Conservation (phyloP, 2,888 invertebrate species). For the Axea sp. region DNA sequence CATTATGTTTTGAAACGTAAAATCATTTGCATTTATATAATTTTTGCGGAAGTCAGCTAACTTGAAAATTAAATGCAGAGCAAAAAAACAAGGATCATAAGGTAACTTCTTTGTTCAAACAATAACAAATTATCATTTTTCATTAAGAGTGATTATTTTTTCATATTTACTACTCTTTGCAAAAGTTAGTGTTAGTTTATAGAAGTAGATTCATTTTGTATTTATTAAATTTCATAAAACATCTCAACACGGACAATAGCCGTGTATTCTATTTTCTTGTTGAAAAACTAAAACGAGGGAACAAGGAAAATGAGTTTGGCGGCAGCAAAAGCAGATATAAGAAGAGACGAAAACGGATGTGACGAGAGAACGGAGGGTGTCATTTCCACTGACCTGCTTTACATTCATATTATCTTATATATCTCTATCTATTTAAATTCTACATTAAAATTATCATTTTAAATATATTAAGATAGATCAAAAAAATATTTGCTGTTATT, state of each 20-base stretch:
- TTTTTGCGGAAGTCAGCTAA: no score
- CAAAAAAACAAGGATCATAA: no score
- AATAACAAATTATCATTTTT: no score
- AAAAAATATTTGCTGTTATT: slow-evolving; percentile 11
- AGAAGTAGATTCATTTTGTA: slow-evolving; percentile 74
- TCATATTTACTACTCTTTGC: slow-evolving; percentile 11
- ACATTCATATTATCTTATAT: slow-evolving; percentile 72
- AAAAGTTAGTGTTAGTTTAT: slow-evolving; percentile 31
- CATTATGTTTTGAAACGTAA: no score
- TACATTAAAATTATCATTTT: slow-evolving; percentile 46
- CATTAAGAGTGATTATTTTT: not conserved
- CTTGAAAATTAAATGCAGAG: no score
- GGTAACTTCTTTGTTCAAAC: no score
- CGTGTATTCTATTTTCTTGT: slow-evolving; percentile 77
- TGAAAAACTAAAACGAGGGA: slow-evolving; percentile 63
- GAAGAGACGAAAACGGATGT: slow-evolving; percentile 59
- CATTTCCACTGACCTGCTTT: slow-evolving; percentile 72
- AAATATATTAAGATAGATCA: slow-evolving; percentile 32
- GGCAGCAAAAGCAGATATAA: slow-evolving; percentile 65
- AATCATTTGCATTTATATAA: no score
- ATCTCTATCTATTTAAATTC: slow-evolving; percentile 58
- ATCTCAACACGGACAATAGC: slow-evolving; percentile 68
- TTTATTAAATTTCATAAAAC: slow-evolving; percentile 76
- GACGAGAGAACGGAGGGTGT: slow-evolving; percentile 67
- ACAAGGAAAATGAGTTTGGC: slow-evolving; percentile 70